These are phyloP conservation scores for Chromis chromis DNA, from an alignment of 2,797 vertebrate species.

Conservation along the genomic window DNA sequence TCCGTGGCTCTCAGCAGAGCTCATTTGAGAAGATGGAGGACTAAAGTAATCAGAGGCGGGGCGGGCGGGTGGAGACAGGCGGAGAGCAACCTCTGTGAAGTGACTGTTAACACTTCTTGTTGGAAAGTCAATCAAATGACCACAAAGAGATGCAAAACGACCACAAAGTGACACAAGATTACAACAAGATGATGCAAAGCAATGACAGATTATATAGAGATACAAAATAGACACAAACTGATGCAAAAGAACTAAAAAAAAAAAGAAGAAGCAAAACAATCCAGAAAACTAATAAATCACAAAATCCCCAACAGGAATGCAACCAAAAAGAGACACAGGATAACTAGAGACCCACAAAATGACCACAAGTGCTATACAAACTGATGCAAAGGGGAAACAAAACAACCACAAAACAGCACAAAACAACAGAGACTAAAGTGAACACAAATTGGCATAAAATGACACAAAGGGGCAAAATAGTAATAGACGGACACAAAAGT, in stretches of 20 bases:
- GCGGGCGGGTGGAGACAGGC: fast-evolving
- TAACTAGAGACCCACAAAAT: no score
- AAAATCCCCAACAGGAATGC: no score
- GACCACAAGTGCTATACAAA: no score
- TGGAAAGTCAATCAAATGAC: not conserved
- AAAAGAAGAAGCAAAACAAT: no score
- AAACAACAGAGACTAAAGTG: no score
- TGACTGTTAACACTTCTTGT: not conserved
- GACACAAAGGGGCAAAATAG: not conserved
- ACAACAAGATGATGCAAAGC: not conserved
- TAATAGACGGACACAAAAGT: no score
- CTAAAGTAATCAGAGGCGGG: not conserved
- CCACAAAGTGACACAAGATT: not conserved
- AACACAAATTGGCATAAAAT: not conserved
- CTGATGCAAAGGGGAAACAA: no score
- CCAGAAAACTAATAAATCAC: no score
- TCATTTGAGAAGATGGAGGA: conserved; percentile 37
- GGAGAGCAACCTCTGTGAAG: not conserved
- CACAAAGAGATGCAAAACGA: not conserved
- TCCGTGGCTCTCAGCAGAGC: conserved; percentile 4
- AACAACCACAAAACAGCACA: no score
- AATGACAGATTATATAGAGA: not conserved
- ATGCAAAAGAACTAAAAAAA: not conserved
- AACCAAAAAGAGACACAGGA: no score
- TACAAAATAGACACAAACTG: not conserved